These are phyloP conservation scores for Notothenia rossii DNA, from an alignment of 2,113 vertebrate species.

Conservation along the genomic window DNA sequence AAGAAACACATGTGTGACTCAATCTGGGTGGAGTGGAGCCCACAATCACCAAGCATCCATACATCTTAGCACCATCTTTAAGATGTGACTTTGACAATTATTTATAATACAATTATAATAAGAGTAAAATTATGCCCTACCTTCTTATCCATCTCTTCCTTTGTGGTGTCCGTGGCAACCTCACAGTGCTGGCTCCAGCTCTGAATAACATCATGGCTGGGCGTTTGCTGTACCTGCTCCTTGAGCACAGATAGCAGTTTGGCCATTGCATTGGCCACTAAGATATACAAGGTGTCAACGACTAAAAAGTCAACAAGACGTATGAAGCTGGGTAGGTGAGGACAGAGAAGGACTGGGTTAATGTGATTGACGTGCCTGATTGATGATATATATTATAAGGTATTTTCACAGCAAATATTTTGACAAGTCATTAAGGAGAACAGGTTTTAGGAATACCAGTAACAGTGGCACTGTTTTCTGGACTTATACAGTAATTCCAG, in stretches of 20 bases:
- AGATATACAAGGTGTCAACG: constrained; percentile 84
- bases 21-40: too few species aligned
- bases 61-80: too few species aligned
- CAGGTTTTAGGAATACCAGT: neutral
- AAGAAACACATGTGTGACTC: neutral
- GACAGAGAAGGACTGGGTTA: neutral
- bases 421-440: neutral
- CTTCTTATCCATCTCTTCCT: constrained; percentile 72
- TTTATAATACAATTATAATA: neutral
- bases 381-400: too few species aligned
- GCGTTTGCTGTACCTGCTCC: constrained; percentile 80
- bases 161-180: neutral
- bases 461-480: neutral
- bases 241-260: constrained; percentile 81
- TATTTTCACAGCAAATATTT: neutral
- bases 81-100: too few species aligned
- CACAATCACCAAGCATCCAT: too few species aligned
- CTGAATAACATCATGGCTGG: constrained; percentile 80
- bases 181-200: constrained; percentile 77
- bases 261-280: constrained; percentile 83
- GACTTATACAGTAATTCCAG: too few species aligned
- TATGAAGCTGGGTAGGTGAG: constrained; percentile 85
- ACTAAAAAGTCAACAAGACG: constrained; percentile 89
- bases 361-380: neutral
- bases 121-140: constrained; percentile 36